Base-by-base conservation (phyloP, 2,113 vertebrate species). In the Rostratula benghalensis region DNA sequence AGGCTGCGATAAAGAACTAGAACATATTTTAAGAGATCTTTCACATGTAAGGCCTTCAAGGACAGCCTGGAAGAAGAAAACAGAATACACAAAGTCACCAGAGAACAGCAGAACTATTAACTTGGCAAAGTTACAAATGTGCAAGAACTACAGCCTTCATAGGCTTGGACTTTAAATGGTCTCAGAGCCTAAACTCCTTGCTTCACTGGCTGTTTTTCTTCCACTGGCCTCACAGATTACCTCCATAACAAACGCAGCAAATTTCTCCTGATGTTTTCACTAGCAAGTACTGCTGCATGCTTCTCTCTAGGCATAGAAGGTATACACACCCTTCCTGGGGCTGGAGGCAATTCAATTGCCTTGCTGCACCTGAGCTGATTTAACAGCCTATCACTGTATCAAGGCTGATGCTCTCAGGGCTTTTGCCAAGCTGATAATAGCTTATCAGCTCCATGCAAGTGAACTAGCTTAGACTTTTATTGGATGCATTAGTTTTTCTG, bases 381-480 rank as follows among this genome's bases (percentile, higher is more conserved):
- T 30, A 59, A 39, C 25, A 83, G 7, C 14, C 57, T 41, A 17
- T 6, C 0, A 0, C 9, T 51, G 5, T 21, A 46, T 31, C 7
- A 37, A 50, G 28, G 39, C 31, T 68, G 61, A 51, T 33, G 16
- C 13, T 56, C 20, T 61, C 30, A 24, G 39, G 87, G 68, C 9
- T 78, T 35, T 30, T 71, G 18, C 48, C 6, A 7, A 51, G 25
- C 74, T 78, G 43, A 4, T 27, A n/a, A n/a, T 0, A 20, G 28
- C 25, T 4, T 30, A 22, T 35, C 35, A 74, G 46, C 18, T 81
- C 27, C 18, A 13, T 1, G 1, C 6, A 23, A 69, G 14, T 11
- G 3, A 28, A 18, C 9, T 9, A 9, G 4, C 9, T 48, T 25
- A 11, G 25, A 27, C 9, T 68, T 23, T 8, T 33, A 37, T 7